Percentiles rank a stretch among this genome's conserved stretches.
Evolutionary conservation across 1,140 invertebrate species (phyloP).

Genomic region (Plectus sambesii): DNA sequence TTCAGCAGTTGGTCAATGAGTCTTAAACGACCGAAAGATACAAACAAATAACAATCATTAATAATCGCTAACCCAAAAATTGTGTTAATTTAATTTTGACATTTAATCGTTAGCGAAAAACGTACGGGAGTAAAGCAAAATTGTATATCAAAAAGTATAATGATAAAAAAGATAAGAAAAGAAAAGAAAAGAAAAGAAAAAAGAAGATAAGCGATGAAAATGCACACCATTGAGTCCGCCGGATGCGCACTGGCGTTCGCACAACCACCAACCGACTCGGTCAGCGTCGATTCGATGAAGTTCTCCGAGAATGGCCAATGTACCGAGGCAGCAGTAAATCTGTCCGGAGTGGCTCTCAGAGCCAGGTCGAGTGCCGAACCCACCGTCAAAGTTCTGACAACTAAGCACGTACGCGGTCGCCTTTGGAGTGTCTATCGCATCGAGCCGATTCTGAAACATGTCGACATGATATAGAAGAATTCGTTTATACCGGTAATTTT

Average conservation of each 20-base stretch:
- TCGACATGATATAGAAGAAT: conserved; percentile 65
- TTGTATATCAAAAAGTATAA: too few relatives aligned
- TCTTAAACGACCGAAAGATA: too few relatives aligned
- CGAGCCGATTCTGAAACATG: conserved; percentile 64
- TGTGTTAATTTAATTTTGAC: too few relatives aligned
- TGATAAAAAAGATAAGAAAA: too few relatives aligned
- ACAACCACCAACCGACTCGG: conserved; percentile 89
- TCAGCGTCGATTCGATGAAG: conserved; percentile 77
- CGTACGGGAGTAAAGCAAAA: too few relatives aligned
- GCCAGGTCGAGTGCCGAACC: conserved; percentile 87
- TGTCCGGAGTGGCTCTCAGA: conserved; percentile 91
- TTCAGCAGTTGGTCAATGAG: too few relatives aligned
- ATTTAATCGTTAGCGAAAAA: too few relatives aligned
- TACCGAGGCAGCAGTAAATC: conserved; percentile 88
- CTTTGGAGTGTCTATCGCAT: conserved; percentile 71
- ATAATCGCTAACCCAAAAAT: too few relatives aligned
- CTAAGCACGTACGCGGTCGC: conserved; percentile 78
- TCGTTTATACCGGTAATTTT: too few relatives aligned
- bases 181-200: too few relatives aligned
- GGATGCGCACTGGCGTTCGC: conserved; percentile 83
- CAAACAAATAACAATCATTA: too few relatives aligned
- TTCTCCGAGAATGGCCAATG: conserved; percentile 68
- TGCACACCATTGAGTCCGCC: conserved; percentile 91
- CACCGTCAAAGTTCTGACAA: conserved; percentile 98
- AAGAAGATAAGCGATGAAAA: too few relatives aligned